Evolutionary conservation across 2,113 vertebrate genomes (phyloP), one percentile per base, ranked within the genome.

Genomic region (Laticauda laticaudata): DNA sequence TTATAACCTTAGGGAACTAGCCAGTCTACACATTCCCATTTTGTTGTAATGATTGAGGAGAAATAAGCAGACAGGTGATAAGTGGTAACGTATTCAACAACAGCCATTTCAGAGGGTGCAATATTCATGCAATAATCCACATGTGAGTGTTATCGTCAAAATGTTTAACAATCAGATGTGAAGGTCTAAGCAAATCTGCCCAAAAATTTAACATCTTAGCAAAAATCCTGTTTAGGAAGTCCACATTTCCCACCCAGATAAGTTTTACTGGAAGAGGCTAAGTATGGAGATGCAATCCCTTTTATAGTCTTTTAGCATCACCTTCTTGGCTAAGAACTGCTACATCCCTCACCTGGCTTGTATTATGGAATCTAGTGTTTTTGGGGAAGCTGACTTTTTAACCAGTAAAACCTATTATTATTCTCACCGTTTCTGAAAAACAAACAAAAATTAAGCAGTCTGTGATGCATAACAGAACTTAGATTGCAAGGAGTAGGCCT

Each of bases 391-490:
- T 94, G 61, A 81, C 92, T 87, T 54, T 81, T 75, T 92, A 89
- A 93, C 95, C 93, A 94, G 92, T 93, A 87, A 56, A 93, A 93
- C 91, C 23, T 29, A 94, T 95, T 95, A 95, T 88, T 95, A 91
- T 94, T 59, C 91, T 34, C 57, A 53, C 12, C 8, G 1, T 12
- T 34, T 75, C 21, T 55, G 92, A 26, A 24, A 61, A 61, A 59
- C 51, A 51, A 59, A 59, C 57, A 59, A 59, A 59, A 59, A 95
- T 92, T 93, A 94, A 95, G 94, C 91, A 96, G 61, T 91, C 94
- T 94, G 87, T 95, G 81, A 91, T 91, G 89, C 2, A 55, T 7
- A 56, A 91, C 86, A 15, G 94, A 92, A 56, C 53, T 51, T 18
- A 48, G 57, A 64, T 85, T 51, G 6, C 7, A 26, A 81, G 29